phyloP scores from a whole-genome alignment of 2,888 invertebrate species.

The Chaetogeoica ovagalla region DNA sequence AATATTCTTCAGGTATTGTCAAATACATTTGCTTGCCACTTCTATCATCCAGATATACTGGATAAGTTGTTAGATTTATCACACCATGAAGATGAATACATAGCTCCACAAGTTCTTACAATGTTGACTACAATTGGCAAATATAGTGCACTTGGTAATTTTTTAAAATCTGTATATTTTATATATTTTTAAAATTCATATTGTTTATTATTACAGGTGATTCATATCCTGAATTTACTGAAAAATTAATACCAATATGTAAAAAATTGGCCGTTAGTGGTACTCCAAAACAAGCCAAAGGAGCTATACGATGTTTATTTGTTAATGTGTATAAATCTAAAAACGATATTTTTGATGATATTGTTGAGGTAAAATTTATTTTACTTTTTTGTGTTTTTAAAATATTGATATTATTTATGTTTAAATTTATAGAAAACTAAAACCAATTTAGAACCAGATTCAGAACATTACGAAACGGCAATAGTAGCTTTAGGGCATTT shows the following conservation, averaged over 20 bases:
- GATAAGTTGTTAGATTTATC: conserved; percentile 76
- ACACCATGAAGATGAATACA: conserved; percentile 77
- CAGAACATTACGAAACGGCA: conserved; percentile 85
- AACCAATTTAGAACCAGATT: conserved; percentile 72
- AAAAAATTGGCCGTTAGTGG: conserved; percentile 86
- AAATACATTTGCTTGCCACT: conserved; percentile 90
- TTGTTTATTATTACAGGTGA: conserved; percentile 23
- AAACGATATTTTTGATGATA: conserved; percentile 78
- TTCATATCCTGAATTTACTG: conserved; percentile 71
- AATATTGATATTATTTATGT: not conserved
- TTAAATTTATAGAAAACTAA: conserved; percentile 65
- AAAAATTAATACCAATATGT: conserved; percentile 80
- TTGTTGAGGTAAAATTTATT: conserved; percentile 67
- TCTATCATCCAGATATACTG: conserved; percentile 82
- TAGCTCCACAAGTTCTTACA: conserved; percentile 79
- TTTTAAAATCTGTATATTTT: not conserved
- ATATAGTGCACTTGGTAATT: conserved; percentile 77
- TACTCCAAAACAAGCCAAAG: conserved; percentile 93
- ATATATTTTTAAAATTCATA: not conserved
- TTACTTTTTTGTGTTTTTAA: not conserved
- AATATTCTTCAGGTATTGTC: conserved; percentile 71
- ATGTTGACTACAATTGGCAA: conserved; percentile 86
- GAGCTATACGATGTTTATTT: conserved; percentile 89
- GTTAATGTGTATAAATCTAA: conserved; percentile 70
- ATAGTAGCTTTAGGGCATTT: conserved; percentile 94